Conservation (phyloP, 1,140 invertebrate genomes). For the Apolygus lucorum region DNA sequence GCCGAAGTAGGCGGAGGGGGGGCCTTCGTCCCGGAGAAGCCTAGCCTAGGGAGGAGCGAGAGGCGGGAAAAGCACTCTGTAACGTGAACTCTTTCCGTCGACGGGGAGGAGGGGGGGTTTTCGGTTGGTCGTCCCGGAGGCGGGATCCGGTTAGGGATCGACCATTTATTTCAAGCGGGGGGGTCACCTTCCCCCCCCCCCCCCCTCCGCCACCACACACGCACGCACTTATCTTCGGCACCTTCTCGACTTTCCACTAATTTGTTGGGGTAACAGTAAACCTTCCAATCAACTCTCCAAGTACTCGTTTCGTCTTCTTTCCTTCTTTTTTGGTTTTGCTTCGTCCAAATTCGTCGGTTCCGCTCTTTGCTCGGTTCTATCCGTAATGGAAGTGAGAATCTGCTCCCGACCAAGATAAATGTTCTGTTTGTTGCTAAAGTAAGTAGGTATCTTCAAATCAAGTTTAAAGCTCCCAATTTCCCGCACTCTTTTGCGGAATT, state of each 20-base stretch:
- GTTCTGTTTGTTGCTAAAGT: too few species aligned
- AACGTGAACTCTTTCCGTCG: neutral
- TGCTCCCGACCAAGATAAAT: too few species aligned
- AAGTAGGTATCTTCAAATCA: too few species aligned
- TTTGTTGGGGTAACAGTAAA: conserved; percentile 16
- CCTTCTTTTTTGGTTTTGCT: neutral
- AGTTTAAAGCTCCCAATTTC: too few species aligned
- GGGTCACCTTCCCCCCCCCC: neutral
- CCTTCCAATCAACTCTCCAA: conserved; percentile 10
- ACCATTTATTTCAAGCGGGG: conserved; percentile 9
- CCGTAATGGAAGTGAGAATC: too few species aligned
- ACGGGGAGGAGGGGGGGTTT: neutral
- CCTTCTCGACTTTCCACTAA: conserved; percentile 14
- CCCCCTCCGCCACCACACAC: neutral
- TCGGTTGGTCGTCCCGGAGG: too few species aligned
- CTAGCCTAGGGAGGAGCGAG: neutral
- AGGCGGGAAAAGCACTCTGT: neutral
- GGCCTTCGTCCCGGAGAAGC: too few species aligned
- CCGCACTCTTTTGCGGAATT: too few species aligned
- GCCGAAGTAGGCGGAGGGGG: neutral
- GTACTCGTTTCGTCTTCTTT: conserved; percentile 5
- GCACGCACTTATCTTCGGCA: conserved; percentile 2
- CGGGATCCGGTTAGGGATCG: conserved; percentile 1
- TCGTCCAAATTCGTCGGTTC: too few species aligned
- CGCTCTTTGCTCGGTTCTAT: too few species aligned